Conservation (phyloP, 2,113 vertebrate genomes). For the Enhydra lutris region DNA sequence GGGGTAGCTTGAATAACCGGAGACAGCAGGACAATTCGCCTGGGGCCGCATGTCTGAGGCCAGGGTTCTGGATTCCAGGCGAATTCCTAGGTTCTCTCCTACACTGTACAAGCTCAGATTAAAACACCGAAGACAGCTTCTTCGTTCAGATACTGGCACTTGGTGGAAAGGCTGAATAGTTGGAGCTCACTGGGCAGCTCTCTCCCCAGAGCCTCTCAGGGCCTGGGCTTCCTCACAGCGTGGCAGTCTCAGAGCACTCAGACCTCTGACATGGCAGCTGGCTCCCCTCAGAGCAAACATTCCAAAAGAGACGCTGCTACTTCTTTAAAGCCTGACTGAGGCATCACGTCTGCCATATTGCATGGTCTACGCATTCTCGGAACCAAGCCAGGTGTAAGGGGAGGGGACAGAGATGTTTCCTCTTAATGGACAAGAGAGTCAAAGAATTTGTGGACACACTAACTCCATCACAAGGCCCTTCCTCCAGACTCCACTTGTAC, state of each 20-base stretch:
- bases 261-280: neutral
- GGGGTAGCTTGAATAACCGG: neutral
- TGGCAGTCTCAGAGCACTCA: neutral
- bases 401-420: neutral
- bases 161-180: neutral
- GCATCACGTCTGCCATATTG: neutral
- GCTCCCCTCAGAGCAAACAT: neutral
- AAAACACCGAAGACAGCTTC: neutral
- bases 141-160: neutral
- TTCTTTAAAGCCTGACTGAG: neutral
- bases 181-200: neutral
- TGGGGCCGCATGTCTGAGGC: neutral
- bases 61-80: neutral
- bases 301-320: neutral
- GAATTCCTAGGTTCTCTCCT: neutral
- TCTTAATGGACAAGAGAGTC: neutral
- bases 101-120: neutral
- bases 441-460: neutral
- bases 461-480: neutral
- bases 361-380: neutral
- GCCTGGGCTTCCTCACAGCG: neutral
- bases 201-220: neutral
- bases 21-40: neutral
- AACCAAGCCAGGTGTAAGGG: neutral
- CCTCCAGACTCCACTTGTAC: neutral